Base-by-base conservation (phyloP, 2,113 vertebrate genomes). In the Verasper variegatus region DNA sequence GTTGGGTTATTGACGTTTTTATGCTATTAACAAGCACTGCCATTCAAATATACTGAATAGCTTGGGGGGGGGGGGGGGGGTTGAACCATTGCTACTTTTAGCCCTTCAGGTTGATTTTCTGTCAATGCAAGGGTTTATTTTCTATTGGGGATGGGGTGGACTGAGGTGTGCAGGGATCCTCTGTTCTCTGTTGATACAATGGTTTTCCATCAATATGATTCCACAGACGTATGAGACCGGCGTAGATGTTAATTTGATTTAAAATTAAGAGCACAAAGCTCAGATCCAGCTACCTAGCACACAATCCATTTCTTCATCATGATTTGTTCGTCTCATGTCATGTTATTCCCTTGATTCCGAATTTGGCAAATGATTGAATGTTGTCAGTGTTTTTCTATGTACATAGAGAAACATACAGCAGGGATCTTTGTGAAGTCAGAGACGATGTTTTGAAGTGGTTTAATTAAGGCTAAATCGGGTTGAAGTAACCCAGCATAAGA, bases 1-100 rank as follows among this genome's bases (percentile, higher is more conserved):
- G n/a, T 40, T 15, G 70, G 55, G 56, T 40, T 78, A 35, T 74
- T 83, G 71, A 81, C 23, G 60, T 78, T 76, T 74, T 63, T 26
- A 23, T 37, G 11, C 20, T 45, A 56, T 63, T 64, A 70, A 56
- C 45, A 35, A 47, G n/a, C 21, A 10, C 1, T 13, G 24, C 1
- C 3, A 24, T 56, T 56, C 55, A 5, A 0, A 72, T 47, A 7
- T 42, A 40, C n/a, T 27, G 17, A 61, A 60, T 5, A 5, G 13
- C 14, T 13, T 13, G 4, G 21, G n/a, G n/a, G n/a, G n/a, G n/a
- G n/a, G n/a, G n/a, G n/a, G n/a, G n/a, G n/a, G 3, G 21, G 23
- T 37, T 71, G 4, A 72, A 72, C 7, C n/a, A 7, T n/a, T 55
- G 40, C 23, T 51, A 12, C 13, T 47, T 65, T 40, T 51, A 12